Conservation (phyloP, 2,888 invertebrate species). For the Cheilosia urbana region DNA sequence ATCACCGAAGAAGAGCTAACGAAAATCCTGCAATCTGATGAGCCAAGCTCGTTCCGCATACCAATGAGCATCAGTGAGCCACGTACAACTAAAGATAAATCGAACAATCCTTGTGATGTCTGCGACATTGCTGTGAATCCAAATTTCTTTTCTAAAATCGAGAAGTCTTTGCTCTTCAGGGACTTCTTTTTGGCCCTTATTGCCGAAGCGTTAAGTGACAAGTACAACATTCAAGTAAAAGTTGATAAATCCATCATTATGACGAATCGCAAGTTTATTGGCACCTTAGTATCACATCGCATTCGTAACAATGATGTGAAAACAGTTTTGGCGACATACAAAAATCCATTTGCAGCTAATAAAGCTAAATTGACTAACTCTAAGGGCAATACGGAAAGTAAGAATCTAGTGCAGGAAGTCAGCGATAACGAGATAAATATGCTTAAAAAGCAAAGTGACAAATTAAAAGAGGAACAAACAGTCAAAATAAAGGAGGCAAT, state of each 20-base stretch:
- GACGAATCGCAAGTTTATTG: conserved; percentile 90
- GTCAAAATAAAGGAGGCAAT: conserved; percentile 78
- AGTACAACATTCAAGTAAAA: conserved; percentile 89
- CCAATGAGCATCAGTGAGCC: conserved; percentile 96
- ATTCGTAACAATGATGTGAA: conserved; percentile 89
- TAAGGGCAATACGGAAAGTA: conserved; percentile 28
- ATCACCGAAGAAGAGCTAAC: conserved; percentile 89
- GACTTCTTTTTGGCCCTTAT: conserved; percentile 92
- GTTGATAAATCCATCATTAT: conserved; percentile 88
- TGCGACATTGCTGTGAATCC: conserved; percentile 94
- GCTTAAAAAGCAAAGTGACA: conserved; percentile 77
- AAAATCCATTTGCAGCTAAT: conserved; percentile 77
- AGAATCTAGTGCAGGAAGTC: conserved; percentile 87
- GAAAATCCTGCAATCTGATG: conserved; percentile 87
- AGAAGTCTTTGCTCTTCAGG: conserved; percentile 88
- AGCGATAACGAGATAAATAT: conserved; percentile 77
- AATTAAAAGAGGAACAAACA: conserved; percentile 62
- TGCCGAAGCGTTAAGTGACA: conserved; percentile 91
- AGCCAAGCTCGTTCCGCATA: conserved; percentile 89
- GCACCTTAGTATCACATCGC: conserved; percentile 89
- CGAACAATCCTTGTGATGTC: conserved; percentile 88
- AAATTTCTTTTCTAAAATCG: conserved; percentile 90
- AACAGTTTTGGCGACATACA: conserved; percentile 81
- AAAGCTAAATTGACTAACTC: conserved; percentile 76
- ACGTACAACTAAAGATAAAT: conserved; percentile 90